These are phyloP conservation scores for Cassiopea xamachana DNA, from an alignment of 30 jellyfish, hydroid and myxozoan species.

Conservation along the genomic window DNA sequence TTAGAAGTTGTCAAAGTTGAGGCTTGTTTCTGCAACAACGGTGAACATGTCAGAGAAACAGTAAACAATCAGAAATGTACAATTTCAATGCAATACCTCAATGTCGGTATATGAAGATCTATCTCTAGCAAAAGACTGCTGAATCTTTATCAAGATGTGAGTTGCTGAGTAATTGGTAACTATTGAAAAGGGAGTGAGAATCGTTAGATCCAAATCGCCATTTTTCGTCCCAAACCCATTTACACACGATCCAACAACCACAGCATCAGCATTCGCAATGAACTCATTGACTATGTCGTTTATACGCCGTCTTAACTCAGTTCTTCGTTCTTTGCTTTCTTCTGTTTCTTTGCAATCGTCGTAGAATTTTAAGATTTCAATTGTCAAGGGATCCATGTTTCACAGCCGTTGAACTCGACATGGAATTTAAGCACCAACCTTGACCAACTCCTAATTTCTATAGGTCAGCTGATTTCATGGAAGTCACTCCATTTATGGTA, in stretches of 20 bases:
- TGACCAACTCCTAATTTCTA: too few species aligned
- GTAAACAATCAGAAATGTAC: background rate
- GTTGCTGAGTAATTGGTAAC: background rate
- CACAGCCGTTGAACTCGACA: background rate
- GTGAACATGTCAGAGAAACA: too few species aligned
- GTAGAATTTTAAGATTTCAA: conserved; percentile 4
- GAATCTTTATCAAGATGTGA: background rate
- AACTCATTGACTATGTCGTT: conserved; percentile 17
- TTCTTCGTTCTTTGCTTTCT: background rate
- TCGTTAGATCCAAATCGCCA: conserved; percentile 53
- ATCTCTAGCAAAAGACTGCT: background rate
- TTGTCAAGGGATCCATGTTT: conserved; percentile 26
- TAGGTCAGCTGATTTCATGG: too few species aligned
- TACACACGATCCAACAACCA: conserved; percentile 44
- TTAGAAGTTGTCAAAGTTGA: too few species aligned
- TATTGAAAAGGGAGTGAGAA: background rate
- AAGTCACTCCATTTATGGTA: too few species aligned
- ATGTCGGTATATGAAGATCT: background rate
- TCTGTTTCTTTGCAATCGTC: conserved; percentile 5
- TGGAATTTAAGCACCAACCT: background rate
- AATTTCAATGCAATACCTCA: background rate
- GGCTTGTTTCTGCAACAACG: too few species aligned
- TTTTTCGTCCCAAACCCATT: conserved; percentile 37
- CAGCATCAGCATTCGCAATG: conserved; percentile 15
- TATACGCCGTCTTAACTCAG: background rate